A percentile compares a stretch with the other conserved stretches of the same genome.
Conservation (phyloP, 2,797 vertebrate species). For the Prunella strophiata region DNA sequence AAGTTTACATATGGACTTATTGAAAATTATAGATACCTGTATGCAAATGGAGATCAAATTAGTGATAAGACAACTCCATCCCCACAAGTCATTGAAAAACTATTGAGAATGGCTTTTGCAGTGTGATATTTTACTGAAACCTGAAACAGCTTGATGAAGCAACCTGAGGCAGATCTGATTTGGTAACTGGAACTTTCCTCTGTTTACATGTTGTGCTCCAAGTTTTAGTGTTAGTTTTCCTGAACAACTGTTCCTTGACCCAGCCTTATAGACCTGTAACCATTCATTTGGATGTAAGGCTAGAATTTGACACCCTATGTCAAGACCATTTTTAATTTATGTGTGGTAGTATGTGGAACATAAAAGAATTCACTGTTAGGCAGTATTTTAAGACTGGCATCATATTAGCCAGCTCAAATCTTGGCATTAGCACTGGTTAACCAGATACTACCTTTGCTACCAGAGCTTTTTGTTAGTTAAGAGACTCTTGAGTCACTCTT, state of each 20-base stretch:
- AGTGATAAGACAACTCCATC: not conserved
- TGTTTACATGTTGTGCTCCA: not conserved
- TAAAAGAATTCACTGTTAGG: not conserved
- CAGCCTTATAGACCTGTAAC: not conserved
- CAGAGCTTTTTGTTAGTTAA: not conserved
- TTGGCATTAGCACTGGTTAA: not conserved
- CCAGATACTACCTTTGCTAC: not conserved
- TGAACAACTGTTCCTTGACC: not conserved
- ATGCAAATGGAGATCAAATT: not conserved
- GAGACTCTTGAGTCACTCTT: not conserved
- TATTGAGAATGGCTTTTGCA: not conserved
- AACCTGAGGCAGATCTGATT: not conserved
- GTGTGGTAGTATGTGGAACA: not conserved
- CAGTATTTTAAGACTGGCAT: not conserved
- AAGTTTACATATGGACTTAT: not conserved
- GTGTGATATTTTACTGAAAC: not conserved
- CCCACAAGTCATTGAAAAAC: not conserved
- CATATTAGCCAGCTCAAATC: not conserved
- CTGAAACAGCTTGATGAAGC: not conserved
- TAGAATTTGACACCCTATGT: not conserved
- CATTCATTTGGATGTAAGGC: not conserved
- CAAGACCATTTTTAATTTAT: not conserved
- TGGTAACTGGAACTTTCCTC: not conserved
- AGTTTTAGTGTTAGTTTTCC: not conserved
- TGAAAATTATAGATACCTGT: not conserved